phyloP scores from a whole-genome alignment of 2,888 invertebrate genomes.

The Platycheirus albimanus region DNA sequence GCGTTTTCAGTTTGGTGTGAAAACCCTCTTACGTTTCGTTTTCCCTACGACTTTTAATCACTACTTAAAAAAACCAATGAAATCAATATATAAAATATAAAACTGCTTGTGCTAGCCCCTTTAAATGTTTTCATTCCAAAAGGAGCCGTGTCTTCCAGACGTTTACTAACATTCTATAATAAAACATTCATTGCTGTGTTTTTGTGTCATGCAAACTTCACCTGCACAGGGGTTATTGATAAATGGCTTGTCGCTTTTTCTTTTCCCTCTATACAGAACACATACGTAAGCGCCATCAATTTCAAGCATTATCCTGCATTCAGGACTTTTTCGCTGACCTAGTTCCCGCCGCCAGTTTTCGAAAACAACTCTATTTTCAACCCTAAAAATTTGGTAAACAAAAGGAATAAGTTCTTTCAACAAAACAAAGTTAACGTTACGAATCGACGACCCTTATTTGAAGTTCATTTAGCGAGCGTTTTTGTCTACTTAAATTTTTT shows the following conservation, averaged over 20 bases:
- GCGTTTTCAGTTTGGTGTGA: too few species aligned
- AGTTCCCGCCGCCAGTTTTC: conserved; percentile 1
- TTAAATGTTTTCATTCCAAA: too few species aligned
- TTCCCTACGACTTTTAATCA: too few species aligned
- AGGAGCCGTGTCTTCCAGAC: background rate
- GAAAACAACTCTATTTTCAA: conserved; percentile 27
- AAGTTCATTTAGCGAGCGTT: conserved; percentile 10
- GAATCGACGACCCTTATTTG: background rate
- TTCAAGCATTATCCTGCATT: conserved; percentile 48
- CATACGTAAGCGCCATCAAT: background rate
- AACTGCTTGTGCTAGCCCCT: too few species aligned
- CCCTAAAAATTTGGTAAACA: background rate
- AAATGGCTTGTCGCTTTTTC: background rate
- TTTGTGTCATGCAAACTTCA: conserved; percentile 35
- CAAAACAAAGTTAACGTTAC: background rate
- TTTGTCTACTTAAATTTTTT: background rate
- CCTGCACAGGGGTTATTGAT: background rate
- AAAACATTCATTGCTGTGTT: background rate
- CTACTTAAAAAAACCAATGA: too few species aligned
- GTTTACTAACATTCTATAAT: background rate
- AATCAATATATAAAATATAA: too few species aligned
- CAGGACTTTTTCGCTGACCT: conserved; percentile 36
- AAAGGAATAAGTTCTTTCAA: background rate
- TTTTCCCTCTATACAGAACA: too few species aligned
- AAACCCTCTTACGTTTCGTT: too few species aligned